A percentile compares a stretch with the other conserved stretches of the same genome.
These are phyloP conservation scores for Pseudococcus longispinus DNA, from an alignment of 2,888 invertebrate species.

Conservation along the genomic window DNA sequence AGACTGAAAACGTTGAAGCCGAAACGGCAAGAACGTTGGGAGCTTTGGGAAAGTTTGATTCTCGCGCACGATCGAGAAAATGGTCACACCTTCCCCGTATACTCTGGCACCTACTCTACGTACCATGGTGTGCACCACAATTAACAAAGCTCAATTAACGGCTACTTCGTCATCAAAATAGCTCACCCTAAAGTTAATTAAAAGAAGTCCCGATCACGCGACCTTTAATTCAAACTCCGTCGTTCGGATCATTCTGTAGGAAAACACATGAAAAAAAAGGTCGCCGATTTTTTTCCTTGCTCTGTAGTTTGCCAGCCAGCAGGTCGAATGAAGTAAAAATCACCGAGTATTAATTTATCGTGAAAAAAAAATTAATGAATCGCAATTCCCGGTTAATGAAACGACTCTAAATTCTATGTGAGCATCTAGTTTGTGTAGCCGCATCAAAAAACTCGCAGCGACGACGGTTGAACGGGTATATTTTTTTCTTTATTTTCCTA, in stretches of 20 bases:
- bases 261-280: not conserved
- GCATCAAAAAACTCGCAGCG: not conserved
- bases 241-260: not conserved
- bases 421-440: not conserved
- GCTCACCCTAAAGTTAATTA: constrained; percentile 43
- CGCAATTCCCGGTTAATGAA: constrained; percentile 16
- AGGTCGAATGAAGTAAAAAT: not conserved
- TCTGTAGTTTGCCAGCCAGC: not conserved
- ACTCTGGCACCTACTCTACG: not conserved
- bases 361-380: constrained; percentile 31
- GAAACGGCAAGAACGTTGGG: constrained; percentile 6
- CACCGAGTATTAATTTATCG: constrained; percentile 24
- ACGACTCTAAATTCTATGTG: constrained; percentile 12
- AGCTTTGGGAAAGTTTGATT: constrained; percentile 34
- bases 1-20: not conserved
- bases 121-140: constrained; percentile 29
- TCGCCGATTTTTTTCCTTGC: not conserved
- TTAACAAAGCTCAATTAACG: constrained; percentile 45
- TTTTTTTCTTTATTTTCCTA: constrained; percentile 23
- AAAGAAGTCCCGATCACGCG: constrained; percentile 39
- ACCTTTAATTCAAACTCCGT: constrained; percentile 40
- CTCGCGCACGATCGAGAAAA: constrained; percentile 35
- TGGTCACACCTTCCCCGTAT: constrained; percentile 33
- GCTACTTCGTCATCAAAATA: constrained; percentile 43
- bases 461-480: not conserved